Evolutionary conservation across 2,888 invertebrate species (phyloP), one percentile per base, ranked within the genome.

Genomic region (Dryobota labecula): DNA sequence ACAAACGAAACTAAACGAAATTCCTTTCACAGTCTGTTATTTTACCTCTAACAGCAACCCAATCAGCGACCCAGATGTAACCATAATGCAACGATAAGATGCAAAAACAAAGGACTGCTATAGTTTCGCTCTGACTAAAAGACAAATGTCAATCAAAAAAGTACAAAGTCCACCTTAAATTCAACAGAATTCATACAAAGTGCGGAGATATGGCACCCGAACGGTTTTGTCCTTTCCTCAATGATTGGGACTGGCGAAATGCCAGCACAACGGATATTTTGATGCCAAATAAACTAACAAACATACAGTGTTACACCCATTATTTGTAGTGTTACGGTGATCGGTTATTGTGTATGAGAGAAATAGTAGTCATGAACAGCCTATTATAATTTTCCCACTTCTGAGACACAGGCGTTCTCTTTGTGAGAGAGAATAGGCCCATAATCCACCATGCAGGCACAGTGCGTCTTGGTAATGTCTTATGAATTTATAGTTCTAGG

Each of bases 221-320:
- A 60, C 33, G 15, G 49, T 20, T 53, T 24, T 62, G 78, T 56
- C 68, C 69, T 72, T 72, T 62, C 33, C 38, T 13, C 41, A 56
- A 36, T 18, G n/a, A 64, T 62, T 45, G 45, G 15, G 4, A 2
- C 49, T 82, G 83, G 83, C 71, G 20, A 1, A 0, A 0, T n/a
- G 83, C 83, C 83, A 83, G 43, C 0, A 13, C 18, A 33, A 11
- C 15, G 56, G 72, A 38, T 69, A 69, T 74, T 74, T 63, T 54
- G 74, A 54, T 82, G 79, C 82, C 84, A 84, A 83, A 81, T 70
- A 72, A 60, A 78, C 77, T 30, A 20, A 33, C 24, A 20, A 47
- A 70, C 67, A 58, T 33, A 54, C 20, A 27, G 51, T 41, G 7
- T 51, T 49, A 47, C 11, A 27, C 7, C 4, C 33, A 70, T 56